Percentiles rank a stretch among this genome's conserved stretches.
These are phyloP conservation scores for Pilophorus perplexus DNA, from an alignment of 2,888 invertebrate genomes.

Conservation along the genomic window DNA sequence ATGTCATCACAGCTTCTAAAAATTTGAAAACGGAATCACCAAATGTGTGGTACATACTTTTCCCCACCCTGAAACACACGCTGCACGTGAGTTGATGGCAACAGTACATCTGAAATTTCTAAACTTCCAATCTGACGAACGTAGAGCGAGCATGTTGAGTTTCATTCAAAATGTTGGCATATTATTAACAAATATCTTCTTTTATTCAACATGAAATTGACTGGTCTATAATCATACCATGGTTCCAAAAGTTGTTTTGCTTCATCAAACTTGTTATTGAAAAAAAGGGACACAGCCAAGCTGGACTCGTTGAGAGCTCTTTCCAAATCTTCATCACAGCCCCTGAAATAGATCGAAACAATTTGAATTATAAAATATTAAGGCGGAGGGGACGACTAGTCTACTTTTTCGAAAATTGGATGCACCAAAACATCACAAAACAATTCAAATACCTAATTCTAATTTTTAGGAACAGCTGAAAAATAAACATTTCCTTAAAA, in stretches of 20 bases:
- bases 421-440: constrained; percentile 44
- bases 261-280: constrained; percentile 84
- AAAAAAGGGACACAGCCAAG: constrained; percentile 80
- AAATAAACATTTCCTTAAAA: background rate
- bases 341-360: constrained; percentile 52
- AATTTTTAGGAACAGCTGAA: background rate
- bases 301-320: constrained; percentile 74
- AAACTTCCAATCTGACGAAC: no score
- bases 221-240: constrained; percentile 69
- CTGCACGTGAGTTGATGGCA: background rate
- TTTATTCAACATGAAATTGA: no score
- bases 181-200: no score
- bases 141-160: no score
- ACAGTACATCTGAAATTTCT: no score
- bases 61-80: constrained; percentile 65
- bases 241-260: constrained; percentile 77
- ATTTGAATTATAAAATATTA: no score
- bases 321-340: constrained; percentile 62
- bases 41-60: constrained; percentile 88
- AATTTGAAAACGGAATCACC: constrained; percentile 86
- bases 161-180: no score
- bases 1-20: constrained; percentile 89
- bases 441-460: background rate
- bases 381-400: no score
- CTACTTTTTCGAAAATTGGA: constrained; percentile 33